Percentiles rank a stretch among this genome's conserved stretches.
phyloP scores from a whole-genome alignment of 1,140 invertebrate species.

The Araneus ventricosus region DNA sequence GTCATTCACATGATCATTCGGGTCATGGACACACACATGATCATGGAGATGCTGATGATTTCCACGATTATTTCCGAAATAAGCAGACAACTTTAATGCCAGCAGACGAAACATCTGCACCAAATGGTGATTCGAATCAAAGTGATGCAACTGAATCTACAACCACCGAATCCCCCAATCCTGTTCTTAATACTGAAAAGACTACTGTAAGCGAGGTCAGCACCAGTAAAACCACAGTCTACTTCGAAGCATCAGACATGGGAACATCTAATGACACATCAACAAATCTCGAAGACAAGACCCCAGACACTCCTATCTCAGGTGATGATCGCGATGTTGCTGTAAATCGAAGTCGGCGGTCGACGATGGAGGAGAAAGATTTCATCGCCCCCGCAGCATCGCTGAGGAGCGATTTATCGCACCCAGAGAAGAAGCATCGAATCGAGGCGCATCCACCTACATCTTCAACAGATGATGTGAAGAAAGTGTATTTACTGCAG shows the following conservation, averaged over 20 bases:
- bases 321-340: neutral
- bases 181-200: neutral
- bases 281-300: neutral
- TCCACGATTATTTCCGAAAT: slow-evolving; percentile 35
- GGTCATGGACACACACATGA: slow-evolving; percentile 62
- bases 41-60: slow-evolving; percentile 38
- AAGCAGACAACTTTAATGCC: neutral
- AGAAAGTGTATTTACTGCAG: slow-evolving; percentile 55
- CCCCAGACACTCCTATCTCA: neutral
- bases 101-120: neutral
- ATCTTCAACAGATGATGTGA: slow-evolving; percentile 17
- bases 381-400: slow-evolving; percentile 16
- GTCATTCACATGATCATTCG: slow-evolving; percentile 62
- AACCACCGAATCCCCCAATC: neutral
- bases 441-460: neutral
- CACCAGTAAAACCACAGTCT: neutral
- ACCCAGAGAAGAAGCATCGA: slow-evolving; percentile 11
- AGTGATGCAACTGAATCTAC: neutral
- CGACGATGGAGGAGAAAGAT: neutral
- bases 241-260: neutral
- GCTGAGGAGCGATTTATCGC: slow-evolving; percentile 44
- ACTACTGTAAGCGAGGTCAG: neutral
- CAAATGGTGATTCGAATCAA: neutral
- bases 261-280: neutral
- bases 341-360: neutral